Percentiles rank a stretch among this genome's conserved stretches.
Evolutionary conservation across 2,797 vertebrate genomes (phyloP).

Genomic region (Squalus acanthias): DNA sequence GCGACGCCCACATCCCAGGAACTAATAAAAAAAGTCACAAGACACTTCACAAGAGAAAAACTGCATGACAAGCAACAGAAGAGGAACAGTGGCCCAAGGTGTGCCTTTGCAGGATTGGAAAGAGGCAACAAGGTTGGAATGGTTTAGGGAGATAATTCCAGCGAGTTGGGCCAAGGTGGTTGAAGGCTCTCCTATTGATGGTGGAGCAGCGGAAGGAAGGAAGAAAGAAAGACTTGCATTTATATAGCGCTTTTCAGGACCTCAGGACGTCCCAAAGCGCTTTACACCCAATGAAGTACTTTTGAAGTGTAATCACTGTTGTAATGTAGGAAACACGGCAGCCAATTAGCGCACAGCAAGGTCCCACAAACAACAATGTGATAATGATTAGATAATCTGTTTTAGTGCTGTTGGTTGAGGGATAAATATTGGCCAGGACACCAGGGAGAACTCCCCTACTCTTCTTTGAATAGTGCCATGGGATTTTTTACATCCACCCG

Average conservation of each 20-base stretch:
- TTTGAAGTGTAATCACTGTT: background rate
- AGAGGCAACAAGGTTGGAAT: background rate
- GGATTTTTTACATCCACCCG: background rate
- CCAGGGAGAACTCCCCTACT: background rate
- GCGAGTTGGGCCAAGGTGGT: background rate
- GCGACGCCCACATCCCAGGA: too few species aligned
- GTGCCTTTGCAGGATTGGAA: background rate
- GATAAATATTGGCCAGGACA: background rate
- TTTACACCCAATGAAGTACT: background rate
- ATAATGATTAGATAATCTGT: background rate
- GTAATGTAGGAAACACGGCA: background rate
- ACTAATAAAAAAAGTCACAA: background rate
- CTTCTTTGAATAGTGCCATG: background rate
- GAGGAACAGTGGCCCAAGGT: background rate
- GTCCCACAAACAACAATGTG: background rate
- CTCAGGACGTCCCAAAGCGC: background rate
- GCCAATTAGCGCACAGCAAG: background rate
- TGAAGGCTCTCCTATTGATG: background rate
- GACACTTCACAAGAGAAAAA: background rate
- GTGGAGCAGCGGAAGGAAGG: background rate
- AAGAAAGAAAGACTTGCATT: background rate
- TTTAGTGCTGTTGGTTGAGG: background rate
- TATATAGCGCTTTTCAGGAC: background rate
- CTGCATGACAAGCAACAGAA: background rate
- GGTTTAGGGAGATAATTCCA: background rate